Conservation (phyloP, 1,140 invertebrate species). For the Chlorops oryzae region DNA sequence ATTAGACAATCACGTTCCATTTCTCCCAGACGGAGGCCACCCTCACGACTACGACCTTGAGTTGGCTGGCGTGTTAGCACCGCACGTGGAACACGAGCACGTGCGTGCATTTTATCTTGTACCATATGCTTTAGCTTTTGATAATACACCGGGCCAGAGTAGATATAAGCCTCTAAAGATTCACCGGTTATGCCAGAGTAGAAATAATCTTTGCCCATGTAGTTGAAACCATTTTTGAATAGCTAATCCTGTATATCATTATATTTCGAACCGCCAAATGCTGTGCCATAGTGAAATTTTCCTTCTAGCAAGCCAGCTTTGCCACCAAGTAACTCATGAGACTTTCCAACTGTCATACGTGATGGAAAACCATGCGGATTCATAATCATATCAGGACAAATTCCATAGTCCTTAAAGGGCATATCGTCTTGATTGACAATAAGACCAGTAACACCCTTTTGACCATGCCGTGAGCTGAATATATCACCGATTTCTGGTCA, state of each 20-base stretch:
- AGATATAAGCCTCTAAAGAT: slow-evolving; percentile 89
- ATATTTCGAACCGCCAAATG: slow-evolving; percentile 92
- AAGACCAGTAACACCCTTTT: slow-evolving; percentile 91
- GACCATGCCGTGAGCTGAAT: slow-evolving; percentile 97
- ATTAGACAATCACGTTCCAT: slow-evolving; percentile 99
- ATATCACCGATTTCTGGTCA: slow-evolving; percentile 96
- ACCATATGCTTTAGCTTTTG: slow-evolving; percentile 99
- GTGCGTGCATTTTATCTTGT: slow-evolving; percentile 97
- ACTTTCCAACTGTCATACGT: slow-evolving; percentile 98
- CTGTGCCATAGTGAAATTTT: slow-evolving; percentile 87
- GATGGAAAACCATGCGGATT: slow-evolving; percentile 99
- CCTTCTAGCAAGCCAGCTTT: slow-evolving; percentile 91
- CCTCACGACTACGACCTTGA: slow-evolving; percentile 91
- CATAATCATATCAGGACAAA: slow-evolving; percentile 98
- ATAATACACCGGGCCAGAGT: slow-evolving; percentile 95
- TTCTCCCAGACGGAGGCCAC: slow-evolving; percentile 93
- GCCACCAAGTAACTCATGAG: slow-evolving; percentile 92
- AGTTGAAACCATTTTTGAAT: slow-evolving; percentile 85
- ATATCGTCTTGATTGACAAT: slow-evolving; percentile 97
- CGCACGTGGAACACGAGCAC: slow-evolving; percentile 86
- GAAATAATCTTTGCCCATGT: slow-evolving; percentile 96
- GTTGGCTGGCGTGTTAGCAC: slow-evolving; percentile 93
- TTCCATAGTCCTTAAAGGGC: slow-evolving; percentile 93
- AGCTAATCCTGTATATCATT: slow-evolving; percentile 76
- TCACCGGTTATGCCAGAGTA: slow-evolving; percentile 95